A percentile compares a stretch with the other conserved stretches of the same genome.
These are phyloP conservation scores for Ptilonorhynchus violaceus DNA, from an alignment of 2,113 vertebrate genomes.

Conservation along the genomic window DNA sequence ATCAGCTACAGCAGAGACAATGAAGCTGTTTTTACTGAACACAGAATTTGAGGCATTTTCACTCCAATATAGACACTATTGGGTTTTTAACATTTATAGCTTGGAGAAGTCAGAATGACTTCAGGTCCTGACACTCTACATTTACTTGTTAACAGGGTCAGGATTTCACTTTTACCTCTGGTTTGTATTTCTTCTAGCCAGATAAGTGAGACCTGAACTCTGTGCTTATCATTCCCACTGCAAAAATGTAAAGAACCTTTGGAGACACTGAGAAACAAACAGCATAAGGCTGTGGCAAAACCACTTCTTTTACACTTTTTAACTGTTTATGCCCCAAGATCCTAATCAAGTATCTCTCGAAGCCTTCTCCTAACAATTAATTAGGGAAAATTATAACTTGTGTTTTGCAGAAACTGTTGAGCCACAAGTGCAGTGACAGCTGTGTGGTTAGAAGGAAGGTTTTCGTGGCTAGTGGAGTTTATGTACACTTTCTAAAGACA, in stretches of 20 bases:
- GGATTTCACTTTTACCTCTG: not conserved
- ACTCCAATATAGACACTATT: not conserved
- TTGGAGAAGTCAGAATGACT: not conserved
- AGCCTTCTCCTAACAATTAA: not conserved
- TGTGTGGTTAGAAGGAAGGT: not conserved
- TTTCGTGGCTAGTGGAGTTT: not conserved
- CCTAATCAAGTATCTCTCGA: not conserved
- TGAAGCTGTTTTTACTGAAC: not conserved
- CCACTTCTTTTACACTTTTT: not conserved
- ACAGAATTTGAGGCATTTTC: not conserved
- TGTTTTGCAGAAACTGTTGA: not conserved
- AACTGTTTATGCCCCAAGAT: not conserved
- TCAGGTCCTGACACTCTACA: not conserved
- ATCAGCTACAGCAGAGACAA: not conserved
- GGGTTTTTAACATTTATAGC: not conserved
- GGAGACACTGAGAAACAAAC: not conserved
- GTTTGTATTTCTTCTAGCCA: not conserved
- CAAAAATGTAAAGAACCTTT: not conserved
- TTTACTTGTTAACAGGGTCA: not conserved
- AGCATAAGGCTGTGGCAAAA: not conserved
- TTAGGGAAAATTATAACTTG: not conserved
- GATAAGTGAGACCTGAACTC: not conserved
- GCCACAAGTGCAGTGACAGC: not conserved
- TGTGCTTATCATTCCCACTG: not conserved
- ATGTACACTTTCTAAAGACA: not conserved